These are phyloP conservation scores for Phrynocephalus versicolor DNA, from an alignment of 2,113 vertebrate species.

Conservation along the genomic window DNA sequence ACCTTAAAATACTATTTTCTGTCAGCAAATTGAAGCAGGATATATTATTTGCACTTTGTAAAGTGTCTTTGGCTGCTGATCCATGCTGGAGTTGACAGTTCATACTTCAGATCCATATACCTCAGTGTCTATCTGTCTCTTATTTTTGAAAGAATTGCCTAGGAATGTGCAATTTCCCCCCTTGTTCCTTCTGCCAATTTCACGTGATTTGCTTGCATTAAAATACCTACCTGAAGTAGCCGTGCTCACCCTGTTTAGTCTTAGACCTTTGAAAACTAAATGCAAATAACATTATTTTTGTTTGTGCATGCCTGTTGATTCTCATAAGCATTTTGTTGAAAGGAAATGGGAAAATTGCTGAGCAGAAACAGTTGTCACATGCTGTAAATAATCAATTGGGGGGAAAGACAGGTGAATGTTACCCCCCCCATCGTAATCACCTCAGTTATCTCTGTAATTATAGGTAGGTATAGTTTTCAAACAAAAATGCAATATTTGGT, in stretches of 20 bases:
- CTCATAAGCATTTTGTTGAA: slow-evolving; percentile 12
- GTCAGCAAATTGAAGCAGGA: neutral
- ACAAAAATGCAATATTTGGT: slow-evolving; percentile 11
- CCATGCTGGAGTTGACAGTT: neutral
- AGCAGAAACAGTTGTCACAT: slow-evolving; percentile 24
- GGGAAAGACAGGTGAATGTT: slow-evolving; percentile 6
- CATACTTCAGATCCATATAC: neutral
- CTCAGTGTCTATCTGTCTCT: neutral
- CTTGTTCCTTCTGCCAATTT: neutral
- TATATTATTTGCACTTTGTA: neutral
- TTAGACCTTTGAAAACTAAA: slow-evolving; percentile 7
- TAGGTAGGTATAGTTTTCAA: slow-evolving; percentile 1
- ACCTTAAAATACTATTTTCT: neutral
- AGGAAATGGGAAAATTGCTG: slow-evolving; percentile 27
- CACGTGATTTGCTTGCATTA: neutral
- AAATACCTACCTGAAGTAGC: neutral
- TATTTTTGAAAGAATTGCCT: neutral
- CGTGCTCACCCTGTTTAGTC: neutral
- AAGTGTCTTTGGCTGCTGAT: neutral
- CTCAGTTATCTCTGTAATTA: slow-evolving; percentile 23
- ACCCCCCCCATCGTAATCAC: neutral
- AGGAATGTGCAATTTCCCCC: neutral
- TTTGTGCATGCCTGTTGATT: neutral
- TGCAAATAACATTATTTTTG: neutral
- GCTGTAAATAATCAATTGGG: slow-evolving; percentile 20